These are phyloP conservation scores for Lithophane socia DNA, from an alignment of 2,888 invertebrate genomes.

Conservation along the genomic window DNA sequence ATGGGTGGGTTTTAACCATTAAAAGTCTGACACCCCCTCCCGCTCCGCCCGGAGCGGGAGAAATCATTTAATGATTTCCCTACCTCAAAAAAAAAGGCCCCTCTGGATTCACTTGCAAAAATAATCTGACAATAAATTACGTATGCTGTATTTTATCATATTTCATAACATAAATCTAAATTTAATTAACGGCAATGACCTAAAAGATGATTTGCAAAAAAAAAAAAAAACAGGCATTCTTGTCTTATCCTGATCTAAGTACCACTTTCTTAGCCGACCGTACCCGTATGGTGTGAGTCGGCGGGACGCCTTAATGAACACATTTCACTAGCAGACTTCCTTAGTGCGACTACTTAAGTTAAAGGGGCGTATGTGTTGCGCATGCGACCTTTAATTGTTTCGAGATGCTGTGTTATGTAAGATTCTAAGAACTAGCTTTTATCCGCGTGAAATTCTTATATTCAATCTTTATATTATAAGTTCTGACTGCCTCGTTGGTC, in stretches of 20 bases:
- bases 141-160: neutral
- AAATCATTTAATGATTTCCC: no score
- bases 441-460: no score
- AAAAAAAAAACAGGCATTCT: neutral
- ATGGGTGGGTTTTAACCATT: no score
- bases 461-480: no score
- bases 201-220: neutral
- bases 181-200: neutral
- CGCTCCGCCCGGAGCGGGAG: no score
- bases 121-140: neutral
- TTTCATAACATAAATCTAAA: neutral
- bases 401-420: neutral
- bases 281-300: slow-evolving; percentile 24
- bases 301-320: slow-evolving; percentile 46
- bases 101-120: no score
- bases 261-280: neutral
- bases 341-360: slow-evolving; percentile 19
- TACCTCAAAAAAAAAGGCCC: no score
- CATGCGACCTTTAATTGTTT: slow-evolving; percentile 1
- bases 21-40: no score
- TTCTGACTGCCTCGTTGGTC: no score
- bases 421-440: neutral
- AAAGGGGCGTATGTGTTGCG: slow-evolving; percentile 11
- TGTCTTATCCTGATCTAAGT: neutral
- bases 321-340: slow-evolving; percentile 37